Base-by-base conservation (phyloP, 2,113 vertebrate genomes). In the Myotis davidii region DNA sequence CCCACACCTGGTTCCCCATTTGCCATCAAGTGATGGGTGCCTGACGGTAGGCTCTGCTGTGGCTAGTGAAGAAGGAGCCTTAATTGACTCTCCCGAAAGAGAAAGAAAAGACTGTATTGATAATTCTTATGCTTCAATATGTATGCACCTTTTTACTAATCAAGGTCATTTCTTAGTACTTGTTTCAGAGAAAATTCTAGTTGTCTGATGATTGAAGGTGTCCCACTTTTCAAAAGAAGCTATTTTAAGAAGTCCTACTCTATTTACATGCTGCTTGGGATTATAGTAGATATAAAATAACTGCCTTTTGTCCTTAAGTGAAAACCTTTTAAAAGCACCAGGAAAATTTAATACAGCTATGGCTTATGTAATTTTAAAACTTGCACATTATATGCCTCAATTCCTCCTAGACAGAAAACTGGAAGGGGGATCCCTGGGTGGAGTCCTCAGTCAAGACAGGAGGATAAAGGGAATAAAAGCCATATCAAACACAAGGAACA, bases 241-340 rank as follows among this genome's bases (percentile, higher is more conserved):
- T 95, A 92, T 93, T 96, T 96, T 81, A 96, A 94, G 94, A 96
- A 94, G 14, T 20, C 89, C 56, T 94, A 94, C 54, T 59, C 76
- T 93, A 95, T 95, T 88, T 94, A 83, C 64, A 96, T 20, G 14
- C 45, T 95, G 25, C 86, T 85, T 91, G 39, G 48, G 65, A 94
- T 37, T 85, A 89, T 1, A 72, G 50, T 81, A 72, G 45, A 61
- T 76, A 91, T 76, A 81, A 95, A 89, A 86, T 88, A 91, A 95
- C 37, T 65, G 37, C 29, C 70, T 81, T 82, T 78, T 91, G 34
- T 90, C 84, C 45, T 79, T 91, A 93, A 87, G 34, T 94, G 86
- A 95, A 96, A 97, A 78, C 64, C 32, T 96, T 88, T 74, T 85
- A 37, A 91, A 82, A 95, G 82, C 45, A 77, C 18, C 48, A 81